Percentiles rank a stretch among this genome's conserved stretches.
Conservation (phyloP, 1,140 invertebrate genomes). For the Macrotrachela quadricornifera region DNA sequence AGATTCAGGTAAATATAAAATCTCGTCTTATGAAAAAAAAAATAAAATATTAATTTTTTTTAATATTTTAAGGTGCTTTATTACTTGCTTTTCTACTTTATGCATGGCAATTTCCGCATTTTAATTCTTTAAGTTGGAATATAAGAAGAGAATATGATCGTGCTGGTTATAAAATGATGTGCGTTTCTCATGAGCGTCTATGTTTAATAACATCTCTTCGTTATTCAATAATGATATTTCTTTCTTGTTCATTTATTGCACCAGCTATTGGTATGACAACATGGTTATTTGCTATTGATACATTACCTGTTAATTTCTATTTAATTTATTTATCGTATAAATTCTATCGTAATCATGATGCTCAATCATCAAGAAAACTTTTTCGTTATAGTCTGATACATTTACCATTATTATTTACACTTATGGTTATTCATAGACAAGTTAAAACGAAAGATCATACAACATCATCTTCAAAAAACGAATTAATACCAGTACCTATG, state of each 20-base stretch:
- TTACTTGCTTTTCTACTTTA: constrained; percentile 69
- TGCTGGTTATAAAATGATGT: constrained; percentile 94
- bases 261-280: constrained; percentile 63
- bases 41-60: too few species aligned
- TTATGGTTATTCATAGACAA: neutral
- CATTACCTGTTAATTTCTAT: constrained; percentile 70
- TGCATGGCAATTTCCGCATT: constrained; percentile 98
- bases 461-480: too few species aligned
- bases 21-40: too few species aligned
- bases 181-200: constrained; percentile 67
- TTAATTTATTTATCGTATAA: constrained; percentile 66
- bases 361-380: constrained; percentile 63
- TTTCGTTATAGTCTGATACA: constrained; percentile 79
- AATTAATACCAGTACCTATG: too few species aligned
- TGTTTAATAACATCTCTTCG: constrained; percentile 64
- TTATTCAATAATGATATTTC: constrained; percentile 54
- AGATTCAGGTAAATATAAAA: too few species aligned
- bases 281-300: constrained; percentile 66
- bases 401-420: constrained; percentile 53
- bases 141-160: constrained; percentile 76
- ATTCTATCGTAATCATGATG: constrained; percentile 74
- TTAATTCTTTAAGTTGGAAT: constrained; percentile 94
- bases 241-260: constrained; percentile 45
- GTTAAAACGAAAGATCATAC: too few species aligned
- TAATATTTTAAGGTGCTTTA: constrained; percentile 36